A percentile compares a stretch with the other conserved stretches of the same genome.
Conservation (phyloP, 2,888 invertebrate genomes). For the Drosophila eohydei region DNA sequence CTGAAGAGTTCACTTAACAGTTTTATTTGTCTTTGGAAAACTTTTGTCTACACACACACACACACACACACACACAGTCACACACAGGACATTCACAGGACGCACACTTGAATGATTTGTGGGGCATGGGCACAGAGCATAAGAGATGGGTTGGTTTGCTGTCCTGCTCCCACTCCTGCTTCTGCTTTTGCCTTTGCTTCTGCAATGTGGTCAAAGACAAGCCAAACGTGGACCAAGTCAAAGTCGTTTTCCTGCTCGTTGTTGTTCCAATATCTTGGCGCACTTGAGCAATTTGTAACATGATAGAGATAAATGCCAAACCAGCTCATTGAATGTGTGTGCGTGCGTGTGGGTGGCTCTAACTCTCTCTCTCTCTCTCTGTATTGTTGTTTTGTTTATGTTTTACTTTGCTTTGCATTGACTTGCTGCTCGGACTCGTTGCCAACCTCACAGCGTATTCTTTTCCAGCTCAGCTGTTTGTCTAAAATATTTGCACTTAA, state of each 20-base stretch:
- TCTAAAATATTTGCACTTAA: constrained; percentile 72
- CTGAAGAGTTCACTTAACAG: constrained; percentile 78
- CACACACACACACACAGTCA: constrained; percentile 15
- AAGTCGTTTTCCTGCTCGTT: constrained; percentile 39
- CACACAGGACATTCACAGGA: constrained; percentile 41
- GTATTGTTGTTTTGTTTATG: constrained; percentile 65
- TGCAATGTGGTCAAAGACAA: constrained; percentile 73
- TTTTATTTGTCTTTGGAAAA: constrained; percentile 80
- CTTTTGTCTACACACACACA: constrained; percentile 53
- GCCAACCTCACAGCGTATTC: constrained; percentile 25
- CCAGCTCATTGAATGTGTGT: constrained; percentile 45
- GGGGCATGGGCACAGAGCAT: constrained; percentile 13
- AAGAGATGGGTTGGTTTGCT: constrained; percentile 19
- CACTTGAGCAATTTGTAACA: constrained; percentile 78
- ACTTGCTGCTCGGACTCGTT: constrained; percentile 57
- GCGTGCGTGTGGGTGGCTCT: constrained; percentile 15
- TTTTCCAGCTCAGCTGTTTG: constrained; percentile 50
- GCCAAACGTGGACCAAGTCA: constrained; percentile 62
- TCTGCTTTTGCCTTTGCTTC: constrained; percentile 4
- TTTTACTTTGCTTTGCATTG: constrained; percentile 77
- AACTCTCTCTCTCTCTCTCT: background rate
- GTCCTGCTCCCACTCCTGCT: background rate
- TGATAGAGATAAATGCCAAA: constrained; percentile 71
- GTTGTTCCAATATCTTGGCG: constrained; percentile 69
- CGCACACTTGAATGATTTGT: constrained; percentile 66